Percentiles rank a stretch among this genome's conserved stretches.
Evolutionary conservation across 2,888 invertebrate genomes (phyloP).

Genomic region (Rhogogaster chlorosoma): DNA sequence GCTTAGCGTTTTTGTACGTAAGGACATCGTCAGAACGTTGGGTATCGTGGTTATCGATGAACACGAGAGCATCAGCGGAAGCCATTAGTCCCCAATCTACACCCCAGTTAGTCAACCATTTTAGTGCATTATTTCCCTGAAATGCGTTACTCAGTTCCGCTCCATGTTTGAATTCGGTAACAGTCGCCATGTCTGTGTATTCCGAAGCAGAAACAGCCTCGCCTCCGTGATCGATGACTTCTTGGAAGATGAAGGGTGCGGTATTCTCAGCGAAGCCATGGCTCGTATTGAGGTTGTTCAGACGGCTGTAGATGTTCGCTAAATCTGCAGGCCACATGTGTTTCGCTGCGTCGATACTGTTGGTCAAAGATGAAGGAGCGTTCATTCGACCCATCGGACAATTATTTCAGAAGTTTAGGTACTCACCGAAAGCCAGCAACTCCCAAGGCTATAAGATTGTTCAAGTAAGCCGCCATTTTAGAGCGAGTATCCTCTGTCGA

Average conservation of each 20-base stretch:
- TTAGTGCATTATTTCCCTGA: conserved; percentile 69
- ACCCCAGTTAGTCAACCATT: conserved; percentile 66
- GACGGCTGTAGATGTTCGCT: conserved; percentile 78
- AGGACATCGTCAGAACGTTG: conserved; percentile 78
- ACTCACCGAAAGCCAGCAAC: conserved; percentile 80
- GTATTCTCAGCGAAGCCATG: conserved; percentile 83
- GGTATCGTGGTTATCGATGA: conserved; percentile 84
- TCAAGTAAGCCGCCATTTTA: conserved; percentile 78
- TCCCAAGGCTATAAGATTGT: conserved; percentile 79
- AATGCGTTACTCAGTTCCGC: conserved; percentile 72
- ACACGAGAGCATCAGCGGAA: conserved; percentile 78
- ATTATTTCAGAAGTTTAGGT: neutral
- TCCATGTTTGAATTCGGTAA: conserved; percentile 87
- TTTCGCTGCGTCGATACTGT: conserved; percentile 79
- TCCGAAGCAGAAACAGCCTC: conserved; percentile 76
- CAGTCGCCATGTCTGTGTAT: conserved; percentile 79
- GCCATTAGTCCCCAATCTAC: conserved; percentile 71
- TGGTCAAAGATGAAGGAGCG: conserved; percentile 8
- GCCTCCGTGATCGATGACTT: conserved; percentile 85
- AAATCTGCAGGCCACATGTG: conserved; percentile 82
- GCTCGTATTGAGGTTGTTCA: conserved; percentile 81
- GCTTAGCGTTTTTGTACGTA: conserved; percentile 73
- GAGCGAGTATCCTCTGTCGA: conserved; percentile 78
- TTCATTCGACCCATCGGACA: neutral
- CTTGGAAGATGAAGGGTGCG: conserved; percentile 86